A percentile compares a stretch with the other conserved stretches of the same genome.
These are phyloP conservation scores for Corydoras sp. DNA, from an alignment of 2,113 vertebrate species.

Conservation along the genomic window DNA sequence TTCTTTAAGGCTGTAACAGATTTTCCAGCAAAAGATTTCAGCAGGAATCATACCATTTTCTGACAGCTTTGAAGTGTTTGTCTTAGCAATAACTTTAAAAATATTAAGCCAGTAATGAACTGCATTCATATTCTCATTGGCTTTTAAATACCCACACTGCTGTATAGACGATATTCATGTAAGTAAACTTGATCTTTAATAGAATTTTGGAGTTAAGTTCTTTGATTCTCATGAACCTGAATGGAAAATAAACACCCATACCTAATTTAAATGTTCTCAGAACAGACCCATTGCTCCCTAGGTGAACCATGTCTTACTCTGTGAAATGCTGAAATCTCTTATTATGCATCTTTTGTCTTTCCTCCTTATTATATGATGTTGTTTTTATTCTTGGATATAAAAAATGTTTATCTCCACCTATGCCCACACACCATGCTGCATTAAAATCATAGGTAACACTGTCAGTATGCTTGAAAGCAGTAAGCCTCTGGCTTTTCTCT, in stretches of 20 bases:
- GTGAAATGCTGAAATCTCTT: neutral
- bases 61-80: too few relatives aligned
- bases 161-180: too few relatives aligned
- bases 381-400: neutral
- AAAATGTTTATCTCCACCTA: constrained; percentile 7
- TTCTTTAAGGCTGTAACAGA: too few relatives aligned
- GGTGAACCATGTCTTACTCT: neutral
- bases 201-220: neutral
- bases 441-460: constrained; percentile 9
- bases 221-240: constrained; percentile 31
- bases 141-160: too few relatives aligned
- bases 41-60: too few relatives aligned
- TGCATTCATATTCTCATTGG: too few relatives aligned
- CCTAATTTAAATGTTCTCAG: constrained; percentile 26
- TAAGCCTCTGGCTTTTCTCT: constrained; percentile 56
- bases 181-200: neutral
- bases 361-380: too few relatives aligned
- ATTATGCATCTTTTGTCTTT: neutral
- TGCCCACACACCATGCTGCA: constrained; percentile 22
- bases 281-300: constrained; percentile 11
- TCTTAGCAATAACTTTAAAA: too few relatives aligned
- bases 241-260: constrained; percentile 28
- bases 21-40: too few relatives aligned
- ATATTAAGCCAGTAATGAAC: too few relatives aligned
- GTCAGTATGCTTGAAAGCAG: constrained; percentile 32